Evolutionary conservation across 2,113 vertebrate species (phyloP), one percentile per base, ranked within the genome.

Genomic region (Boleophthalmus pectinirostris): DNA sequence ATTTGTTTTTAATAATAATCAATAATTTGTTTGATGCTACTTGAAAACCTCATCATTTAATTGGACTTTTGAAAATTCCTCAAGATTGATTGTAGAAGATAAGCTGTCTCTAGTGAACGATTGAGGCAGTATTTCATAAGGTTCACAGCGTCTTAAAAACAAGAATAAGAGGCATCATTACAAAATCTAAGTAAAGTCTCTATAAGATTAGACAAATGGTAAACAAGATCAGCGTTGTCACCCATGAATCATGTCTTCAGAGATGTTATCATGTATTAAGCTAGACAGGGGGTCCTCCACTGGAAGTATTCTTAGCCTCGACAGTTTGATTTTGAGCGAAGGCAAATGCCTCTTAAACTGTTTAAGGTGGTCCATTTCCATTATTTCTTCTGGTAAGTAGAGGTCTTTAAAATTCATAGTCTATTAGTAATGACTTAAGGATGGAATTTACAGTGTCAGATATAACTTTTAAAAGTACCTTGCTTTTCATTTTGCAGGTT

Each of bases 201-300:
- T 25, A 8, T 60, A 47, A 12, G 9, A 65, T 65, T 38, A 20
- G 13, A 45, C 43, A 21, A 5, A 46, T 11, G 20, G 10, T n/a
- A 66, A 47, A 46, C 1, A 23, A 7, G 18, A 45, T 66, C 11
- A 14, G 21, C 56, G 4, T 24, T 14, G 24, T 58, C 14, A 58
- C 56, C 56, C 25, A 23, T 15, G 56, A 3, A 25, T 5, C 13
- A 15, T 25, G 23, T 58, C 23, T 24, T 57, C 54, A 25, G 56
- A 25, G 56, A 58, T 58, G 56, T 24, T 15, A 0, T 71, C 49
- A 68, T 81, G 81, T 0, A 61, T 53, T 66, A 73, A 66, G 43
- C 66, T 80, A 58, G 82, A 78, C 72, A 93, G 79, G 11, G 92
- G 92, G 79, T 93, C 92, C 0, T 77, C 56, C 54, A 94, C 91